A percentile compares a stretch with the other conserved stretches of the same genome.
phyloP scores from a whole-genome alignment of 2,113 vertebrate genomes.

The Psittacula cyanocephala region DNA sequence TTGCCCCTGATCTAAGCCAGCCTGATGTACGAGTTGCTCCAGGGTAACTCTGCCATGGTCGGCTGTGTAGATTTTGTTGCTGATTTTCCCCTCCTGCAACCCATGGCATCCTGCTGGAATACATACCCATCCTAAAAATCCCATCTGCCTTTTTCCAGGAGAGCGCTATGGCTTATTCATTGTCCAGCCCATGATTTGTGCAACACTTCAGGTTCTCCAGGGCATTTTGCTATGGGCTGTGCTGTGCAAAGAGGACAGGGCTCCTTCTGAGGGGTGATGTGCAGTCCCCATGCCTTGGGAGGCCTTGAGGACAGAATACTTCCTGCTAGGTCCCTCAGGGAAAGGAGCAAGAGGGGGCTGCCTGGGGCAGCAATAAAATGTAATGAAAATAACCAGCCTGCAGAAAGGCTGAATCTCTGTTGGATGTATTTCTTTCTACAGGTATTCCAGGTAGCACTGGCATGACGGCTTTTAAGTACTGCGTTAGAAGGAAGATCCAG shows the following conservation, averaged over 20 bases:
- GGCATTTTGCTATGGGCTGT: background rate
- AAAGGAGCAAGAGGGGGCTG: background rate
- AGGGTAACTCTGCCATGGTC: background rate
- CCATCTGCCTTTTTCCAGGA: background rate
- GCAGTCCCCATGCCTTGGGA: background rate
- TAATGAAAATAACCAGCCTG: background rate
- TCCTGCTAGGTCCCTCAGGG: background rate
- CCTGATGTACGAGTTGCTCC: background rate
- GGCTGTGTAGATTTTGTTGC: background rate
- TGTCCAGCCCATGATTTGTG: background rate
- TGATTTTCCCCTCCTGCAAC: background rate
- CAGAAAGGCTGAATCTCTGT: background rate
- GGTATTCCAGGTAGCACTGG: background rate
- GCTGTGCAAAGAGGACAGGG: background rate
- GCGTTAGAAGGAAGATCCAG: background rate
- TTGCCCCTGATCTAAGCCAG: background rate
- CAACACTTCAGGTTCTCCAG: background rate
- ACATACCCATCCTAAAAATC: background rate
- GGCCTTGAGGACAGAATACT: background rate
- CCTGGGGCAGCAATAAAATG: background rate
- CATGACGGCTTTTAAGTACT: background rate
- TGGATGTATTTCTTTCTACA: background rate
- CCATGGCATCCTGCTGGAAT: background rate
- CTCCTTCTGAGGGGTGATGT: background rate
- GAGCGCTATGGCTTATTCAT: background rate